Evolutionary conservation across 2,797 vertebrate species (phyloP).

Genomic region (Etheostoma perlongum): DNA sequence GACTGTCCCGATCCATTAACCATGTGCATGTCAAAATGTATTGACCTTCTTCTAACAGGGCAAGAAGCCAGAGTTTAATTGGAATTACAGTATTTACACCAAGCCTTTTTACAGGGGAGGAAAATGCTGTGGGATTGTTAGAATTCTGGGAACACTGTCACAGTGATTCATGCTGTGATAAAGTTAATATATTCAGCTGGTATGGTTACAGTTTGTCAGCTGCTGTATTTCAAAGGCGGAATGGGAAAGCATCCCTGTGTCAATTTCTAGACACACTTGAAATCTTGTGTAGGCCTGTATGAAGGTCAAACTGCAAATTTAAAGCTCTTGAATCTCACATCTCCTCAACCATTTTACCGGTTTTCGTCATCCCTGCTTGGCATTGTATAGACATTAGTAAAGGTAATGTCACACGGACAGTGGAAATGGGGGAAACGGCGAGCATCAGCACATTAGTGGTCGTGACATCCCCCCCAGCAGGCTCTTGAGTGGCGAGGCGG

Average conservation of each 20-base stretch:
- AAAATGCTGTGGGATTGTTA: not conserved
- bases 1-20: constrained; percentile 56
- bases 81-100: constrained; percentile 20
- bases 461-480: constrained; percentile 20
- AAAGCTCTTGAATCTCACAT: constrained; percentile 31
- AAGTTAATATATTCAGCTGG: constrained; percentile 24
- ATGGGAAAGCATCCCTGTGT: constrained; percentile 19
- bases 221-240: constrained; percentile 18
- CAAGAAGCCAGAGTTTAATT: constrained; percentile 40
- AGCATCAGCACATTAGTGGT: constrained; percentile 49
- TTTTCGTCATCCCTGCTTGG: constrained; percentile 3
- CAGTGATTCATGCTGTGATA: constrained; percentile 17
- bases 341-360: constrained; percentile 20
- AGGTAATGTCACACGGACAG: constrained; percentile 44
- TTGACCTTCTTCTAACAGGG: constrained; percentile 38
- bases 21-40: constrained; percentile 44
- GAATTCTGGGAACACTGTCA: not conserved
- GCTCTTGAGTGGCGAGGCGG: constrained; percentile 7
- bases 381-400: constrained; percentile 36
- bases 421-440: constrained; percentile 23
- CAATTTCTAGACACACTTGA: constrained; percentile 23
- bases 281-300: constrained; percentile 19
- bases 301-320: constrained; percentile 54
- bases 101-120: constrained; percentile 6
- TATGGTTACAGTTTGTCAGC: constrained; percentile 20